Percentiles rank a stretch among this genome's conserved stretches.
These are phyloP conservation scores for Amiota communis DNA, from an alignment of 2,888 invertebrate species.

Conservation along the genomic window DNA sequence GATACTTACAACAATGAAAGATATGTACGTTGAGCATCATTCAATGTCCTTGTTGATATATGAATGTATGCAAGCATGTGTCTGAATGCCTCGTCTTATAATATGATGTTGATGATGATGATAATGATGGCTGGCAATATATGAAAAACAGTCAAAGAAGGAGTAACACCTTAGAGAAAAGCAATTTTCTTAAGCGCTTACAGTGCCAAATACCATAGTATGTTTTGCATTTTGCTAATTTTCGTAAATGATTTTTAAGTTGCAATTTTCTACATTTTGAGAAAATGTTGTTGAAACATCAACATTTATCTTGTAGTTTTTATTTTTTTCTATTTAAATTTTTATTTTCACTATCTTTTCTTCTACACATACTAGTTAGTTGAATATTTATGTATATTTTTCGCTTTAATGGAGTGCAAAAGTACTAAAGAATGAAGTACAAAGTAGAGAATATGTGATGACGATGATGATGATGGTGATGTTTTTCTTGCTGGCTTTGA, in stretches of 20 bases:
- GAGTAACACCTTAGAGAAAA: not conserved
- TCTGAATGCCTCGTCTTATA: too few relatives aligned
- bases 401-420: constrained; percentile 6
- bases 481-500: constrained; percentile 42
- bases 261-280: constrained; percentile 31
- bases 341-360: not conserved
- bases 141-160: not conserved
- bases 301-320: not conserved
- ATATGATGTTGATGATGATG: constrained; percentile 7
- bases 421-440: not conserved
- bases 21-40: not conserved
- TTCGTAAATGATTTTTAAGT: constrained; percentile 37
- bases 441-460: constrained; percentile 12
- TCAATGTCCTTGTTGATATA: not conserved
- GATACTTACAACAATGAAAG: not conserved
- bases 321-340: not conserved
- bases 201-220: too few relatives aligned
- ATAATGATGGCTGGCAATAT: too few relatives aligned
- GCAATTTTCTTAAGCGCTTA: not conserved
- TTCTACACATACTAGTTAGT: not conserved
- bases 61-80: too few relatives aligned
- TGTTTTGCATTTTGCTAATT: constrained; percentile 29
- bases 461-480: not conserved
- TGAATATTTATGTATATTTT: constrained; percentile 22
- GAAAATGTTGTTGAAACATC: not conserved